Conservation (phyloP, 1,140 invertebrate species). For the Meloidogyne hapla region DNA sequence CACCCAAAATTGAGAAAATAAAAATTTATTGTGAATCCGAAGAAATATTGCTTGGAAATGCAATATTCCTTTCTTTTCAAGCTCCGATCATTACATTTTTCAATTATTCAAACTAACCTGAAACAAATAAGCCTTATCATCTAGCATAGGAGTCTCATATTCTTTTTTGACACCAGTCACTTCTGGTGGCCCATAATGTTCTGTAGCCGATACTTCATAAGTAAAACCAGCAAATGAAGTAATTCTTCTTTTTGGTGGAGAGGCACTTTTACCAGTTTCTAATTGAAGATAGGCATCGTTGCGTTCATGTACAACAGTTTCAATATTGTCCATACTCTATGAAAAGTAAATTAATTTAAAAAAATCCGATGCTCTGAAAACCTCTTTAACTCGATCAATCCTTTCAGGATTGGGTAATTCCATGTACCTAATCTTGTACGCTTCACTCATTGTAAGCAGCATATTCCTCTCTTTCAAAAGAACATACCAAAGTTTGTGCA, state of each 20-base stretch:
- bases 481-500: constrained; percentile 96
- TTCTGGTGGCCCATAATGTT: constrained; percentile 52
- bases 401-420: constrained; percentile 89
- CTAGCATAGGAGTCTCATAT: constrained; percentile 59
- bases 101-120: constrained; percentile 34
- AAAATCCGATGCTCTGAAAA: constrained; percentile 32
- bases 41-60: too few species aligned
- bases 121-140: constrained; percentile 62
- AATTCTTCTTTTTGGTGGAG: constrained; percentile 64
- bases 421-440: constrained; percentile 72
- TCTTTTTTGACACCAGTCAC: constrained; percentile 46
- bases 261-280: constrained; percentile 80
- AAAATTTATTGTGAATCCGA: too few species aligned
- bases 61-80: too few species aligned
- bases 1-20: too few species aligned
- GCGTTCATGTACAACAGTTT: constrained; percentile 84
- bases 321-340: constrained; percentile 89
- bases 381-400: constrained; percentile 78
- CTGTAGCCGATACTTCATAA: constrained; percentile 55
- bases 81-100: too few species aligned
- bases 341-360: constrained; percentile 37
- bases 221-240: constrained; percentile 62
- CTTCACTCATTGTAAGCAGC: constrained; percentile 91
- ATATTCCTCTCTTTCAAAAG: constrained; percentile 94
- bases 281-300: constrained; percentile 84